phyloP scores from a whole-genome alignment of 2,113 vertebrate species.

The Hemibagrus wyckioides region DNA sequence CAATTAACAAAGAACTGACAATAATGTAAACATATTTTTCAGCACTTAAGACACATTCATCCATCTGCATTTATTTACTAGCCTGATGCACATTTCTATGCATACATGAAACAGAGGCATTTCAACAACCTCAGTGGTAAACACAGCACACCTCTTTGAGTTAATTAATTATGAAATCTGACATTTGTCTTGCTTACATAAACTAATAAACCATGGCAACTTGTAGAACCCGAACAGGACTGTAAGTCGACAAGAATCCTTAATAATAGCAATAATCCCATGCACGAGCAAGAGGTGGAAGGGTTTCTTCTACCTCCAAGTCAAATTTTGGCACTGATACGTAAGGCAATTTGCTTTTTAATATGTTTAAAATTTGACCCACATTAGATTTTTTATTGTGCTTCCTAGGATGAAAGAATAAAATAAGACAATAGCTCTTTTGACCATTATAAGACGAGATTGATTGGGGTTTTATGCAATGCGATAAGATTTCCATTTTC shows the following conservation, averaged over 20 bases:
- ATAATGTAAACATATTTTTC: background rate
- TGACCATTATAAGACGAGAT: background rate
- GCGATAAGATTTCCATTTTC: background rate
- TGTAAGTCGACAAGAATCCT: background rate
- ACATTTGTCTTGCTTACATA: constrained; percentile 55
- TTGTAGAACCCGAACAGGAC: constrained; percentile 20
- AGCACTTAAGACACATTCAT: background rate
- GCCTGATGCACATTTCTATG: background rate
- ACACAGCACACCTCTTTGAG: constrained; percentile 16
- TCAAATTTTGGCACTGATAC: constrained; percentile 19
- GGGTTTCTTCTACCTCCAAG: too few relatives aligned
- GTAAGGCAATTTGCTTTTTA: background rate
- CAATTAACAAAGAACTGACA: background rate
- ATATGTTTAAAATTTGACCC: background rate
- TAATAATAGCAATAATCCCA: constrained; percentile 14
- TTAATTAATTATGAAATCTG: constrained; percentile 61
- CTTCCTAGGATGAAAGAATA: constrained; percentile 17
- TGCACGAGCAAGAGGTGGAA: background rate
- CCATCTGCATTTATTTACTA: background rate
- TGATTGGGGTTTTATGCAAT: background rate
- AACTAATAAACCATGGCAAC: constrained; percentile 22
- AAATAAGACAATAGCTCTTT: background rate
- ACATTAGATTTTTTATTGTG: background rate
- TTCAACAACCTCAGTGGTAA: constrained; percentile 6
- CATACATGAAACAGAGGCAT: background rate